These are phyloP conservation scores for Chorisops tibialis DNA, from an alignment of 2,888 invertebrate species.

Conservation along the genomic window DNA sequence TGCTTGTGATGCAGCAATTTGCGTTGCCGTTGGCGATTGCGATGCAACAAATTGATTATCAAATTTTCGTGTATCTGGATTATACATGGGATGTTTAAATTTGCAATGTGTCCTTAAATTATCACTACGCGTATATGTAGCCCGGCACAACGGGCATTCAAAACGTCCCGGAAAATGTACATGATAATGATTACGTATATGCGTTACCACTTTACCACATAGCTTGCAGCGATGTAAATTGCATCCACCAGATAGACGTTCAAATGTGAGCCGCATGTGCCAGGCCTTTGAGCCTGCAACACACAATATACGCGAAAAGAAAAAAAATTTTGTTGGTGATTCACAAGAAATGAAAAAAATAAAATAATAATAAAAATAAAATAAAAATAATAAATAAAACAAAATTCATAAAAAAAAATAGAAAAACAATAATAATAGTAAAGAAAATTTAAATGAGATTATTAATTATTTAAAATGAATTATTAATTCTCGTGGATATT, in stretches of 20 bases:
- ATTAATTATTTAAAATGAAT: slow-evolving; percentile 38
- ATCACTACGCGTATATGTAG: slow-evolving; percentile 88
- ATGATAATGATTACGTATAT: slow-evolving; percentile 92
- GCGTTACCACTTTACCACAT: slow-evolving; percentile 92
- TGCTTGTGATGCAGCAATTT: slow-evolving; percentile 54
- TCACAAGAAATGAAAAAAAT: slow-evolving; percentile 37
- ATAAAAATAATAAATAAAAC: slow-evolving; percentile 20
- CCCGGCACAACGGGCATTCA: slow-evolving; percentile 87
- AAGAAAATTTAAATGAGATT: slow-evolving; percentile 1
- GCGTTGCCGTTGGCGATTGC: slow-evolving; percentile 57
- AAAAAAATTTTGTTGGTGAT: slow-evolving; percentile 53
- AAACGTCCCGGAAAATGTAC: slow-evolving; percentile 90
- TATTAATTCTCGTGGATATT: slow-evolving; percentile 22
- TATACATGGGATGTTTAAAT: slow-evolving; percentile 86
- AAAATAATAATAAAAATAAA: slow-evolving; percentile 30
- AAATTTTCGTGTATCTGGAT: slow-evolving; percentile 83
- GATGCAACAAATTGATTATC: slow-evolving; percentile 63
- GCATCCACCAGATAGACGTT: slow-evolving; percentile 87
- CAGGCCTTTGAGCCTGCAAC: slow-evolving; percentile 91
- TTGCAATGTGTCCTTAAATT: slow-evolving; percentile 90
- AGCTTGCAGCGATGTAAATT: slow-evolving; percentile 92
- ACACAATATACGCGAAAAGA: slow-evolving; percentile 46
- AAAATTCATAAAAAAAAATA: slow-evolving; percentile 16
- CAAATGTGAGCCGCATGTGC: slow-evolving; percentile 93
- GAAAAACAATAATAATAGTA: neutral